Evolutionary conservation across 2,113 vertebrate species (phyloP).

Genomic region (Oreochromis aureus): DNA sequence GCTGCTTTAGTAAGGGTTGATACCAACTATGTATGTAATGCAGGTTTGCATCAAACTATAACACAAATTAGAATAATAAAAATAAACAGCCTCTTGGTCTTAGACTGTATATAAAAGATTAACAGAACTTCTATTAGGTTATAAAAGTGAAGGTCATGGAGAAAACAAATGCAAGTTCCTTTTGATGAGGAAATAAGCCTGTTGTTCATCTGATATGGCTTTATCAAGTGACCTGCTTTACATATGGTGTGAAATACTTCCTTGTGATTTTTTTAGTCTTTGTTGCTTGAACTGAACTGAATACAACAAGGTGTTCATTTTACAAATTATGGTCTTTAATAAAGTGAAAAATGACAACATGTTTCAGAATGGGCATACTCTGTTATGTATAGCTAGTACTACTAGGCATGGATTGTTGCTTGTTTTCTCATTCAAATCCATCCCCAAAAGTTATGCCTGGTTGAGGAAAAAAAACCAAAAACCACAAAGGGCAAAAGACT

Average conservation of each 20-base stretch:
- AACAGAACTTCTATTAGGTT: background rate
- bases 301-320: background rate
- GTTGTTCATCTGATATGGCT: background rate
- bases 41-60: background rate
- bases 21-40: background rate
- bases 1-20: background rate
- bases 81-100: background rate
- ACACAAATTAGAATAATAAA: background rate
- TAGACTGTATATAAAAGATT: background rate
- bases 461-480: background rate
- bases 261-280: background rate
- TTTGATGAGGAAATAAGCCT: background rate
- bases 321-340: background rate
- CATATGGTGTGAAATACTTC: background rate
- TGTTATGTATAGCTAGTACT: background rate
- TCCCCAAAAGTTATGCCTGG: background rate
- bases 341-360: background rate
- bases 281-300: background rate
- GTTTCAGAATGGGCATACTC: background rate
- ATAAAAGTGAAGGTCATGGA: background rate
- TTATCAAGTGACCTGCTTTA: background rate
- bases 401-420: background rate
- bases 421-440: background rate
- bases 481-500: background rate
- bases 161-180: background rate